Percentiles rank a stretch among this genome's conserved stretches.
phyloP scores from a whole-genome alignment of 2,888 invertebrate genomes.

The Poecilus cupreus region DNA sequence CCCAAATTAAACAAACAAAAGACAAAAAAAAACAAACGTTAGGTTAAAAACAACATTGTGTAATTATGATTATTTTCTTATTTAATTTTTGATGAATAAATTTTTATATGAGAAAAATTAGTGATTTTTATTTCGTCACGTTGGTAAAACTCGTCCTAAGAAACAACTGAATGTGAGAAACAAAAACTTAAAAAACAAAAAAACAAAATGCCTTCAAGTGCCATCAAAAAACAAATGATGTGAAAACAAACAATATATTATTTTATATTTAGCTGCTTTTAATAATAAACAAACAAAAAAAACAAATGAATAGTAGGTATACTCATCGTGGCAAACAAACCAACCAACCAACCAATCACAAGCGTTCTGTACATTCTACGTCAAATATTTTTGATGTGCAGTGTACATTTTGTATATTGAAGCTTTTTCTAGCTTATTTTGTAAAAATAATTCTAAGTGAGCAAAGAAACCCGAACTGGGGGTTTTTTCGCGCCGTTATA shows the following conservation, averaged over 20 bases:
- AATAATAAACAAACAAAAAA: neutral
- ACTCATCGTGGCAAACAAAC: neutral
- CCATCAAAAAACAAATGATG: conserved; percentile 37
- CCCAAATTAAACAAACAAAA: no score
- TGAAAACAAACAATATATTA: conserved; percentile 13
- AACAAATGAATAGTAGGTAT: neutral
- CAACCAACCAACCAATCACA: neutral
- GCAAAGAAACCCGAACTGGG: no score
- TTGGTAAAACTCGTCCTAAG: no score
- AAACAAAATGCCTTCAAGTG: conserved; percentile 55
- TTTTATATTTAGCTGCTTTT: conserved; percentile 18
- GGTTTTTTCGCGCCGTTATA: neutral
- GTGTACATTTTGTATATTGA: conserved; percentile 55
- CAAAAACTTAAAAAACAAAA: neutral
- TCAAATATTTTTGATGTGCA: conserved; percentile 15
- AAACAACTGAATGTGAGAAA: conserved; percentile 32
- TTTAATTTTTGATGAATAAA: no score
- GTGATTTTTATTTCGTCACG: no score
- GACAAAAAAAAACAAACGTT: no score
- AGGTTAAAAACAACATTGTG: no score
- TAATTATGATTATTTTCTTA: no score
- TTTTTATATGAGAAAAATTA: no score
- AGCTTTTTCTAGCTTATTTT: conserved; percentile 52
- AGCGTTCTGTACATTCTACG: no score
- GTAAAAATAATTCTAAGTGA: conserved; percentile 11